Evolutionary conservation across 2,888 invertebrate genomes (phyloP).

Genomic region (Sesia apiformis): DNA sequence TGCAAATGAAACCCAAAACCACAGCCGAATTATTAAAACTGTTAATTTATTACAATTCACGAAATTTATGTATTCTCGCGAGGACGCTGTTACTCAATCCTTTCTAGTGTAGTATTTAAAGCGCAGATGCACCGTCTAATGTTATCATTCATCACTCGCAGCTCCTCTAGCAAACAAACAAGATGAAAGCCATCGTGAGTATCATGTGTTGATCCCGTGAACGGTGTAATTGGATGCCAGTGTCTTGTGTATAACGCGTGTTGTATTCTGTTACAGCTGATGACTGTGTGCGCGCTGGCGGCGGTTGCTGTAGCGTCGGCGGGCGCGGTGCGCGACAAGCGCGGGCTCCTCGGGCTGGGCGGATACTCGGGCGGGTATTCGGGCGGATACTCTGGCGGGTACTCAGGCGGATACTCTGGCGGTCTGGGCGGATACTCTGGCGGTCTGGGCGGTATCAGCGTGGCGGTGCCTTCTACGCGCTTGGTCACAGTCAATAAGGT

Average conservation of each 20-base stretch:
- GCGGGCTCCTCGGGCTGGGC: conserved; percentile 22
- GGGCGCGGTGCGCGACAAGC: conserved; percentile 28
- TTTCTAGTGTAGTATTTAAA: too few relatives aligned
- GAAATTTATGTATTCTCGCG: too few relatives aligned
- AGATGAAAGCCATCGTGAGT: conserved; percentile 4
- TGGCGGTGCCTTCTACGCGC: conserved; percentile 12
- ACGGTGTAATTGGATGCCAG: neutral
- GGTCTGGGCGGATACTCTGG: conserved; percentile 2
- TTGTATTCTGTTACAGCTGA: conserved; percentile 7
- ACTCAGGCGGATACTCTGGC: neutral
- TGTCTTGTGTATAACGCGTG: conserved; percentile 7
- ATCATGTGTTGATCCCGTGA: neutral
- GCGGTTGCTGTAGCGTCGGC: conserved; percentile 17
- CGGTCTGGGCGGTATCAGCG: neutral
- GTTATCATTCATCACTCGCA: too few relatives aligned
- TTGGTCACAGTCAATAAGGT: conserved; percentile 33
- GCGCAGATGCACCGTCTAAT: too few relatives aligned
- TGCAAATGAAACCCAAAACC: too few relatives aligned
- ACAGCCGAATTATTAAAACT: too few relatives aligned
- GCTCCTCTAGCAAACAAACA: too few relatives aligned
- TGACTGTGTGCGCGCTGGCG: conserved; percentile 20
- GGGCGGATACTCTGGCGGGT: neutral
- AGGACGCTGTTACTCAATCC: too few relatives aligned
- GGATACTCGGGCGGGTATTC: conserved; percentile 4
- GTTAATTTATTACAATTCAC: too few relatives aligned